Evolutionary conservation across 2,888 invertebrate genomes (phyloP).

Genomic region (Cantharis rufa): DNA sequence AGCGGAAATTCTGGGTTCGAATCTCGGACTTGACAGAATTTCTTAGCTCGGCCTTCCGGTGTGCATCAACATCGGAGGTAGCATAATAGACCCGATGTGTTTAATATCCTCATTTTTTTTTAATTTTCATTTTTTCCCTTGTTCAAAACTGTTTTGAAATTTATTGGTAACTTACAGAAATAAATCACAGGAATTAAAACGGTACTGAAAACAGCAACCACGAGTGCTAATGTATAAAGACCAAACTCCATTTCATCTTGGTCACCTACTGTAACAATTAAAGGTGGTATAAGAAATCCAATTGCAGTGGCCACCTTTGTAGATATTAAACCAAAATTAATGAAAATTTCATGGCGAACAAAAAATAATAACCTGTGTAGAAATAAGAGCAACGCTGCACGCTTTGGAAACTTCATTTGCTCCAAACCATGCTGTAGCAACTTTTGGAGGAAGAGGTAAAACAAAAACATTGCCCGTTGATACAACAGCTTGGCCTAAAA

Average conservation of each 20-base stretch:
- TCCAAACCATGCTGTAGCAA: neutral
- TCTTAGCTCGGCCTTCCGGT: too few species aligned
- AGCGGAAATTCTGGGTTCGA: too few species aligned
- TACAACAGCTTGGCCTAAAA: neutral
- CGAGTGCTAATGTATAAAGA: neutral
- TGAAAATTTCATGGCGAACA: neutral
- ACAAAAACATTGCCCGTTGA: neutral
- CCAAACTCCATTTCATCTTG: neutral
- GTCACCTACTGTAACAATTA: neutral
- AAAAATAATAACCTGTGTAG: neutral
- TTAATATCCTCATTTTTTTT: too few species aligned
- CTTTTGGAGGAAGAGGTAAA: neutral
- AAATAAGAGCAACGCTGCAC: neutral
- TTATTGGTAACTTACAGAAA: neutral
- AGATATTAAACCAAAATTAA: neutral
- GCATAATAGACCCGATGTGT: too few species aligned
- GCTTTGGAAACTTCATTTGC: neutral
- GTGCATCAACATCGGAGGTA: too few species aligned
- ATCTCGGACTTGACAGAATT: too few species aligned
- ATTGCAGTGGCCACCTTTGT: neutral
- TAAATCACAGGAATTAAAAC: neutral
- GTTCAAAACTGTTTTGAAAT: too few species aligned
- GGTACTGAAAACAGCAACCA: neutral
- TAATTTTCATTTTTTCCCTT: too few species aligned
- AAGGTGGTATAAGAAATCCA: neutral